Base-by-base conservation (phyloP, 2,888 invertebrate species). In the Agriotes lineatus region DNA sequence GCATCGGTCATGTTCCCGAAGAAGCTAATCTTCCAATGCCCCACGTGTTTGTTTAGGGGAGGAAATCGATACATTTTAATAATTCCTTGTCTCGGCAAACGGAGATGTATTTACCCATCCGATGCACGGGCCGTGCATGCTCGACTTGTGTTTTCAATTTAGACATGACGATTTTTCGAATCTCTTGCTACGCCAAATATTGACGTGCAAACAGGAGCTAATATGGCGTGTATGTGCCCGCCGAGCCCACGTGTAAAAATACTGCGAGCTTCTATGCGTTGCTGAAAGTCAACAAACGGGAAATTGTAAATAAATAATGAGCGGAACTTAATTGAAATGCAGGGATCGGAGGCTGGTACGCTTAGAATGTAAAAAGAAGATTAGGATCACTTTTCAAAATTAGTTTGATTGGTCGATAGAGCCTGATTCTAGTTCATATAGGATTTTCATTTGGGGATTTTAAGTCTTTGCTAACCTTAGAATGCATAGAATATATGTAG, bases 71-170 rank as follows among this genome's bases (percentile, higher is more conserved):
- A 66, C 33, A 66, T 70, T 70, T 70, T 67, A 70, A 70, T 70
- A 70, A 63, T 59, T 54, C 56, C 45, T 62, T 44, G 56, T 52
- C 65, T 61, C 45, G 20, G 44, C 66, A 69, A 71, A 68, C 61
- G 19, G 45, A 62, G 59, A 56, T 39, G 52, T 71, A 65, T 71
- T 71, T 67, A 68, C 61, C 60, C 54, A 67, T 33, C 68, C 58
- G 59, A 60, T 61, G 68, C 65, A 52, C 19, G 18, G 33, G 18
- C 10, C 30, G 64, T 61, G 61, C 58, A 67, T 45, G 58, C 67
- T 54, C 37, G 68, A 66, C 66, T 71, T 61, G 60, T 42, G 48
- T 67, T 71, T 64, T 65, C 71, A 64, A 68, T 71, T 68, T 71
- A 48, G 63, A 62, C 59, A 25, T 19, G 52, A 48, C 48, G 48